Conservation (phyloP, 2,797 vertebrate genomes). For the Sardinella longiceps region DNA sequence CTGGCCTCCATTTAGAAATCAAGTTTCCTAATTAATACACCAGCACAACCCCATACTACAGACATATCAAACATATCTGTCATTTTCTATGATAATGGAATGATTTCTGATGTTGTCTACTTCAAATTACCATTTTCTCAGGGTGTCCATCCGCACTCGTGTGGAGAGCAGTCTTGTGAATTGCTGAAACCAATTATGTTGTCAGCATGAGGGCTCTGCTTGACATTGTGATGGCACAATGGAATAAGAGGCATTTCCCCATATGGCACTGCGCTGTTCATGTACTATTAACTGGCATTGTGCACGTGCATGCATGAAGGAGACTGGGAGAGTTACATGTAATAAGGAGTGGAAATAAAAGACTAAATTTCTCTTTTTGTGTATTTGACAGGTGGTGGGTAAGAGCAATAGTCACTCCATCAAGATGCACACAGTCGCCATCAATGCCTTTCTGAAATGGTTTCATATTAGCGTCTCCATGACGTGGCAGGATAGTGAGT, state of each 20-base stretch:
- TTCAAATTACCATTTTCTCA: background rate
- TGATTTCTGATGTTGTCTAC: background rate
- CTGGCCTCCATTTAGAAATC: too few relatives aligned
- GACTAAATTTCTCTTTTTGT: background rate
- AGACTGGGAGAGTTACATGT: background rate
- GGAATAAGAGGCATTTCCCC: constrained; percentile 71
- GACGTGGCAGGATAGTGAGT: background rate
- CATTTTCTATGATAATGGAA: background rate
- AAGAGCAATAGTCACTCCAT: background rate
- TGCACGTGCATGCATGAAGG: constrained; percentile 45
- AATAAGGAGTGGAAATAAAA: background rate
- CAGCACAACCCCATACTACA: too few relatives aligned
- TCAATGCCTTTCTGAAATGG: background rate
- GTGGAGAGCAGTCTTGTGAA: constrained; percentile 56
- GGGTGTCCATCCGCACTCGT: background rate
- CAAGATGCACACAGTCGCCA: too few relatives aligned
- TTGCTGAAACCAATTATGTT: constrained; percentile 73
- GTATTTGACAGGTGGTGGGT: background rate
- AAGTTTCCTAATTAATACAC: too few relatives aligned
- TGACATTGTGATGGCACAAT: constrained; percentile 71
- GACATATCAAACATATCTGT: background rate
- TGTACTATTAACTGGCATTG: constrained; percentile 61
- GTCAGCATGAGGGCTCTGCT: constrained; percentile 72
- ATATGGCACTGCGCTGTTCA: constrained; percentile 69
- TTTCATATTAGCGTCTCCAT: background rate